Evolutionary conservation across 2,113 vertebrate species (phyloP).

Genomic region (Petrocephalus zakoni): DNA sequence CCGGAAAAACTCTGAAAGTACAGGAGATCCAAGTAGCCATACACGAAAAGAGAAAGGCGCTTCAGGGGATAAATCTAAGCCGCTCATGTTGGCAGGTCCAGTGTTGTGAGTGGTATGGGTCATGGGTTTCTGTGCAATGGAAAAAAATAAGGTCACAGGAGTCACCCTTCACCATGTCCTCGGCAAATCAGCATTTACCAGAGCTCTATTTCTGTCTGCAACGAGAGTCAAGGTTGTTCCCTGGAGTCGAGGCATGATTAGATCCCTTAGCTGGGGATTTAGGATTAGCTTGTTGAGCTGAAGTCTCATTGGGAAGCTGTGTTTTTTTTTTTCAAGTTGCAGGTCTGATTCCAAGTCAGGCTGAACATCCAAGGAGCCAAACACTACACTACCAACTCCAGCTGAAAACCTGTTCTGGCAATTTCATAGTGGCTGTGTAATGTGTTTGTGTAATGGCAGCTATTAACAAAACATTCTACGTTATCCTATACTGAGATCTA

Average conservation of each 20-base stretch:
- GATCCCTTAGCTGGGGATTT: constrained; percentile 7
- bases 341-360: neutral
- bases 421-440: neutral
- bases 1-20: neutral
- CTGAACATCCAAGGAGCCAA: too few relatives aligned
- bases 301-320: neutral
- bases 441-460: neutral
- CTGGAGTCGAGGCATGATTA: neutral
- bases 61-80: neutral
- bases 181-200: neutral
- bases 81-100: neutral
- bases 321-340: neutral
- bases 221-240: neutral
- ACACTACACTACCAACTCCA: neutral
- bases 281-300: constrained; percentile 2
- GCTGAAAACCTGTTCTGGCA: neutral
- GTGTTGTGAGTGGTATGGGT: neutral
- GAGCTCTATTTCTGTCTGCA: neutral
- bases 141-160: constrained; percentile 1
- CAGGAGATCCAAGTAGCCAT: neutral
- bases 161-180: neutral
- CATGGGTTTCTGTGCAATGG: neutral
- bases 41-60: neutral
- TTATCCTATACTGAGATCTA: neutral
- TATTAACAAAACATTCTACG: neutral